phyloP scores from a whole-genome alignment of 2,888 invertebrate genomes.

The Teleiodes luculella region DNA sequence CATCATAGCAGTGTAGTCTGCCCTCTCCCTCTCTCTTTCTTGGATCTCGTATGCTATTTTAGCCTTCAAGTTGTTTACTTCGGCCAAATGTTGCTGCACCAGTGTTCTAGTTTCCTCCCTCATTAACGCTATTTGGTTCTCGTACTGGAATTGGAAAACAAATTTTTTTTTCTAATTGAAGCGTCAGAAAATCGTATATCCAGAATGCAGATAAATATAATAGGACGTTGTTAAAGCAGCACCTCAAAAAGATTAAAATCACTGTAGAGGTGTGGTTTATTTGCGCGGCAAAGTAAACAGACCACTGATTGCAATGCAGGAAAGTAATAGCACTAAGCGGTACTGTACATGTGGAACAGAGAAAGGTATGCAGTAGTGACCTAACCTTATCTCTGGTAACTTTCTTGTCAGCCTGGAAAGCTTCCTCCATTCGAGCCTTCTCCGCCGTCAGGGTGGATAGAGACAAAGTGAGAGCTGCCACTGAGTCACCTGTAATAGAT shows the following conservation, averaged over 20 bases:
- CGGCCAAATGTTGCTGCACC: slow-evolving; percentile 76
- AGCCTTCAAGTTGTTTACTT: slow-evolving; percentile 83
- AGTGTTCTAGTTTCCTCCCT: slow-evolving; percentile 79
- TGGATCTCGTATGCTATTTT: slow-evolving; percentile 87
- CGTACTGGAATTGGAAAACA: slow-evolving; percentile 67
- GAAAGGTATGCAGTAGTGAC: not conserved
- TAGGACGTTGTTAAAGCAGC: no score
- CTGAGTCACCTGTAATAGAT: slow-evolving; percentile 53
- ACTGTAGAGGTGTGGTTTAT: no score
- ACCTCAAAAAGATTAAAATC: no score
- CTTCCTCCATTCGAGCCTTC: slow-evolving; percentile 90
- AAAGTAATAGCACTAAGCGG: no score
- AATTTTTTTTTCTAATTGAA: not conserved
- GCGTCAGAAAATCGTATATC: no score
- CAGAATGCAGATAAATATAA: no score
- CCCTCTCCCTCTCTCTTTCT: slow-evolving; percentile 89
- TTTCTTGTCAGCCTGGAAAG: slow-evolving; percentile 86
- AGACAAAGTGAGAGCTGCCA: slow-evolving; percentile 83
- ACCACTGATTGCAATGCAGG: no score
- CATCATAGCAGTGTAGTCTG: slow-evolving; percentile 86
- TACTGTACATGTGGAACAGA: no score
- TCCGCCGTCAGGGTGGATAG: slow-evolving; percentile 88
- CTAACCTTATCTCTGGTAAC: slow-evolving; percentile 75
- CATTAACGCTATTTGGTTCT: slow-evolving; percentile 77
- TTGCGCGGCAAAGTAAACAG: no score